Base-by-base conservation (phyloP, 37 sponge, comb jelly and placozoan species). In the Cladorhizidae sp. region DNA sequence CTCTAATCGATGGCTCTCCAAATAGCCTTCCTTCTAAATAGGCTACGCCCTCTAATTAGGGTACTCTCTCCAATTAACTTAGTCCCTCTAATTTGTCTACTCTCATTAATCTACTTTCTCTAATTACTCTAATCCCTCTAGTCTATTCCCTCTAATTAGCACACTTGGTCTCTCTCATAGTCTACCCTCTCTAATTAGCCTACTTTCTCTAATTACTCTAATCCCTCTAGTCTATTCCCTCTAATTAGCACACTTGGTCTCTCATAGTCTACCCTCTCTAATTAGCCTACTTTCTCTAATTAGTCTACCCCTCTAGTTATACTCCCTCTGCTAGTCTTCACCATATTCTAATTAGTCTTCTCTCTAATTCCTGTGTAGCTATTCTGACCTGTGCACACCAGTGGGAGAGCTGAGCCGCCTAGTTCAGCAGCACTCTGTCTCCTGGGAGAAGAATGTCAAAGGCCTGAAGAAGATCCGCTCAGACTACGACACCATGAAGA, bases 401-500 rank as follows among this genome's bases (percentile, higher is more conserved):
- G 62, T 91, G 61, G 75, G 68, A 14, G 88, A 90, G 73, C 74
- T 94, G 73, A 70, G 62, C 15, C 73, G 87, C 21, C 40, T 88
- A 75, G 89, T 88, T 2, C 67, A 67, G 20, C 80, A 85, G 9
- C 93, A 91, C 72, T 84, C 92, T 0, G 31, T 15, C 26, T 70
- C 89, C 23, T 87, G 92, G 95, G 92, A 94, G 74, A 85, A 88
- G 77, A 88, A 85, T 70, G 40, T 57, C 12, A 86, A 38, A 22
- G 73, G 61, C 6, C 57, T 94, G 72, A 94, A 88, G 80, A 75
- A 76, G 41, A 40, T 94, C 0, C 81, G 88, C 20, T 68, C 67
- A 26, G 85, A 85, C 45, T 79, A 85, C 25, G 87, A 80, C 33
- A 91, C 80, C 61, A 94, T 92, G 80, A 82, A 85, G 55, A 67